Evolutionary conservation across 2,888 invertebrate genomes (phyloP), one percentile per base, ranked within the genome.

Genomic region (Leucophenga montana): DNA sequence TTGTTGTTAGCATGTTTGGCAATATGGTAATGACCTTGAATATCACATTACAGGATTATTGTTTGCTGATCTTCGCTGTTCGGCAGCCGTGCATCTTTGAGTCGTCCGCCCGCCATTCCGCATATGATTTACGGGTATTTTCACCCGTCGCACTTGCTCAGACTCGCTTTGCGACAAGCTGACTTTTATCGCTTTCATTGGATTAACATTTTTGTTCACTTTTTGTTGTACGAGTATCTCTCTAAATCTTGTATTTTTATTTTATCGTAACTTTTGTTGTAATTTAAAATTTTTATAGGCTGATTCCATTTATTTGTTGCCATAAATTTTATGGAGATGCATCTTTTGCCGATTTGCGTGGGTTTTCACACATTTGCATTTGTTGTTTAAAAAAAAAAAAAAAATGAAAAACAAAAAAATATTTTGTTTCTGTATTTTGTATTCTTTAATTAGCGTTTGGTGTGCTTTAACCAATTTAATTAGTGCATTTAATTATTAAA

Each of bases 71-170:
- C 53, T 65, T 3, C 4, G 48, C 46, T 46, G 57, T 69, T 62
- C 50, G n/a, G 16, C 64, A 20, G 31, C 46, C 56, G 33, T 57
- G n/a, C n/a, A n/a, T n/a, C n/a, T n/a, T n/a, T n/a, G n/a, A n/a
- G 46, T 64, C 64, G n/a, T 59, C 50, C 22, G 39, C 39, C 39
- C 54, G 22, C 68, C 61, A 61, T 61, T 68, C 56, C 68, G 44
- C 46, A 31, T 57, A 71, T 73, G 76, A 76, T 75, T 75, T 69
- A 74, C 54, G 70, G 56, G 76, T 69, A 64, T 70, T 67, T 76
- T 74, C 67, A 75, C 71, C 75, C 50, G 59, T 11, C 11, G 1
- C 39, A 11, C 5, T 39, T 8, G 39, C 11, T 11, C 39, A 62
- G 53, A 59, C 64, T 46, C 57, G 66, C 48, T 53, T 66, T 50